Conservation (phyloP, 1,140 invertebrate genomes). For the Drosophila azteca region DNA sequence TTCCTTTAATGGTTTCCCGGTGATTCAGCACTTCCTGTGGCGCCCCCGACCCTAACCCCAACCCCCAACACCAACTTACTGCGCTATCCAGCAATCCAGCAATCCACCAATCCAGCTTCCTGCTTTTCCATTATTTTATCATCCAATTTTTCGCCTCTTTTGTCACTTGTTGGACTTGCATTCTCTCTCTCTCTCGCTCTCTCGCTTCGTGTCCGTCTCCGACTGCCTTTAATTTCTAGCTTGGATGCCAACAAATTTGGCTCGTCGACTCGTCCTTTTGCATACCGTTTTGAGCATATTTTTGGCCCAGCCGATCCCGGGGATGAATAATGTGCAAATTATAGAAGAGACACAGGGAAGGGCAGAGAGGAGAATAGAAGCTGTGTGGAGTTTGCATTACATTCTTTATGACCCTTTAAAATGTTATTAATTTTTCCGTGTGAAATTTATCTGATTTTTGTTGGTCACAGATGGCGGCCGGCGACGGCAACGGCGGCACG, state of each 20-base stretch:
- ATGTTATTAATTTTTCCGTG: no score
- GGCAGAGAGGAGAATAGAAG: no score
- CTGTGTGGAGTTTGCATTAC: no score
- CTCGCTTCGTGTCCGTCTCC: no score
- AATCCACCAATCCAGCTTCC: slow-evolving; percentile 5
- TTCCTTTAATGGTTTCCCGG: slow-evolving; percentile 76
- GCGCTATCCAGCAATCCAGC: no score
- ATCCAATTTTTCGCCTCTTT: slow-evolving; percentile 41
- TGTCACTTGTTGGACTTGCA: slow-evolving; percentile 58
- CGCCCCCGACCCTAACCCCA: no score
- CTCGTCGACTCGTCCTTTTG: slow-evolving; percentile 28
- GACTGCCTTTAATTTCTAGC: slow-evolving; percentile 40
- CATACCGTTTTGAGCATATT: no score
- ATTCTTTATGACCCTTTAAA: slow-evolving; percentile 28
- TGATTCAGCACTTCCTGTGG: slow-evolving; percentile 66
- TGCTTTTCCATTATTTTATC: slow-evolving; percentile 21
- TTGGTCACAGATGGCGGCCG: no score
- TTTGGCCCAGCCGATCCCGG: no score
- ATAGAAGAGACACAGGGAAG: not conserved
- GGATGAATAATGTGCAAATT: slow-evolving; percentile 37
- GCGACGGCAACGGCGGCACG: no score
- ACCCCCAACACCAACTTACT: no score
- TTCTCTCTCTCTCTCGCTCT: not conserved
- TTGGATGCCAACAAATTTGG: slow-evolving; percentile 36
- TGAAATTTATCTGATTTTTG: no score